These are phyloP conservation scores for Pimpla rufipes DNA, from an alignment of 2,888 invertebrate genomes.

Conservation along the genomic window DNA sequence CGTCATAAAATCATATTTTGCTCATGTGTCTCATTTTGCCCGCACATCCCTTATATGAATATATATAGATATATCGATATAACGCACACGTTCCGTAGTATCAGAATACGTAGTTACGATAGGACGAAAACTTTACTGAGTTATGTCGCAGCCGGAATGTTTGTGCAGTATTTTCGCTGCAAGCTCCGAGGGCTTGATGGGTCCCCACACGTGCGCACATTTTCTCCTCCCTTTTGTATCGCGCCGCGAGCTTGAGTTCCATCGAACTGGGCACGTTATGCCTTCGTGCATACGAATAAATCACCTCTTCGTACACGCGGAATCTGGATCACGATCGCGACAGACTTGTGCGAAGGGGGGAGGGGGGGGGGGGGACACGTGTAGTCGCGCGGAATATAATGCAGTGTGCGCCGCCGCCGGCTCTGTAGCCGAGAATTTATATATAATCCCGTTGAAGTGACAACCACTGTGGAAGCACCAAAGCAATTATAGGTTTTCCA, in stretches of 20 bases:
- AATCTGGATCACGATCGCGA: slow-evolving; percentile 37
- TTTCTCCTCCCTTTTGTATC: not conserved
- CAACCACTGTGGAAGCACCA: not conserved
- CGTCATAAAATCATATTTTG: too few relatives aligned
- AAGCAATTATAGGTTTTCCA: not conserved
- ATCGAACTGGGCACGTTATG: slow-evolving; percentile 14
- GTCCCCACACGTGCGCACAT: slow-evolving; percentile 1
- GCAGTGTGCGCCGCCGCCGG: not conserved
- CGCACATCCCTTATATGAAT: not conserved
- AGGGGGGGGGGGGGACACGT: not conserved
- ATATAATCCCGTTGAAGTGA: not conserved
- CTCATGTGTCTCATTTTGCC: too few relatives aligned
- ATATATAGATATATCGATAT: not conserved
- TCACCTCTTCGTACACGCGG: slow-evolving; percentile 2
- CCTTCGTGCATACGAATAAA: slow-evolving; percentile 34
- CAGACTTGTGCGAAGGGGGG: too few relatives aligned
- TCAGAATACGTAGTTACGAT: not conserved
- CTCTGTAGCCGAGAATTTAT: not conserved
- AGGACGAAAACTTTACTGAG: slow-evolving; percentile 51
- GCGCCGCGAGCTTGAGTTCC: slow-evolving; percentile 5
- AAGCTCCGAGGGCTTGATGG: not conserved
- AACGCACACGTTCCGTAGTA: not conserved
- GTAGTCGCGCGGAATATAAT: not conserved
- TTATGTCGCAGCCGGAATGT: slow-evolving; percentile 38
- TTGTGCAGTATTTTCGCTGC: slow-evolving; percentile 50